These are phyloP conservation scores for Drosophila fulvimacula DNA, from an alignment of 2,888 invertebrate genomes.

Conservation along the genomic window DNA sequence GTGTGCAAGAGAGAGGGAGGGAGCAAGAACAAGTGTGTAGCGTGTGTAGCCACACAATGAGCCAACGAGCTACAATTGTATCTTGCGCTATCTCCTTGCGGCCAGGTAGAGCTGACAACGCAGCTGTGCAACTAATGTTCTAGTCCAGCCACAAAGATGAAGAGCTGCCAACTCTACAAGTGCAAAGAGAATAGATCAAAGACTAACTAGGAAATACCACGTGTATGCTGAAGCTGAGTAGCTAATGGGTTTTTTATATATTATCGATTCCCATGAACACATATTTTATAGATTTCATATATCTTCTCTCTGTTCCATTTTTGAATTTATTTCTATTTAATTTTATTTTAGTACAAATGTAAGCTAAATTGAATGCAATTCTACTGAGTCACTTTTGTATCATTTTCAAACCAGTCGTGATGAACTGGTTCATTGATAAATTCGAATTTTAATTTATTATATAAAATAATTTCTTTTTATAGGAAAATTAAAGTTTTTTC, in stretches of 20 bases:
- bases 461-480: too few species aligned
- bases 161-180: not conserved
- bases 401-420: too few species aligned
- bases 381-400: too few species aligned
- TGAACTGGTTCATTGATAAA: too few species aligned
- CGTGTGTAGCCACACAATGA: conserved; percentile 50
- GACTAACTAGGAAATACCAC: conserved; percentile 25
- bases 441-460: too few species aligned
- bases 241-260: not conserved
- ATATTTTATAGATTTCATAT: not conserved
- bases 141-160: conserved; percentile 36
- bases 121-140: conserved; percentile 73
- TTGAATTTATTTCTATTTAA: too few species aligned
- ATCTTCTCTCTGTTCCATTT: too few species aligned
- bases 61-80: conserved; percentile 60
- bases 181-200: not conserved
- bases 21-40: conserved; percentile 59
- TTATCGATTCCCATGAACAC: too few species aligned
- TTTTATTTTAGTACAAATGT: too few species aligned
- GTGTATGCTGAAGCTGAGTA: too few species aligned
- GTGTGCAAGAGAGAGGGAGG: conserved; percentile 10
- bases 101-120: conserved; percentile 58
- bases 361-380: too few species aligned
- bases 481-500: too few species aligned
- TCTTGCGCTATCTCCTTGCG: conserved; percentile 51